phyloP scores from a whole-genome alignment of 2,888 invertebrate genomes.

The Netelia inedita region DNA sequence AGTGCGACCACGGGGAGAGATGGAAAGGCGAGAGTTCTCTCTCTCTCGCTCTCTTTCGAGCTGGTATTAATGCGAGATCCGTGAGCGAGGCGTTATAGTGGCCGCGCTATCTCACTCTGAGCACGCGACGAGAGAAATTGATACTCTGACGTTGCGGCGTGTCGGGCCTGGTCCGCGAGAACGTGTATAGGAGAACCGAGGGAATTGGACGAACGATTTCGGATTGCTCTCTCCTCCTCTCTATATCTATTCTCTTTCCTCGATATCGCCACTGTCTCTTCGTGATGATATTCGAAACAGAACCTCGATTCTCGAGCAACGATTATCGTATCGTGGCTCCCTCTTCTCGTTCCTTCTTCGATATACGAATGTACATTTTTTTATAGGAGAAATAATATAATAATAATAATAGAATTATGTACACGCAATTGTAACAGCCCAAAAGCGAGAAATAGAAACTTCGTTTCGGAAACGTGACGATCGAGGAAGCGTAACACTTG shows the following conservation, averaged over 20 bases:
- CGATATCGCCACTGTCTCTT: slow-evolving; percentile 33
- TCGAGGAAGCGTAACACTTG: background rate
- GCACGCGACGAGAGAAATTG: slow-evolving; percentile 72
- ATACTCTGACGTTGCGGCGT: slow-evolving; percentile 59
- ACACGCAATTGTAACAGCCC: background rate
- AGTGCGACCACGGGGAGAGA: slow-evolving; percentile 23
- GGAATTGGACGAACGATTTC: slow-evolving; percentile 40
- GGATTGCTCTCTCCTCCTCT: slow-evolving; percentile 50
- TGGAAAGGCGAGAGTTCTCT: slow-evolving; percentile 26
- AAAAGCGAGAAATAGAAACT: background rate
- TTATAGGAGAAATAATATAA: too few relatives aligned
- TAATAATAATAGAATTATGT: too few relatives aligned
- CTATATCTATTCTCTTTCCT: slow-evolving; percentile 20
- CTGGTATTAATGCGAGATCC: slow-evolving; percentile 63
- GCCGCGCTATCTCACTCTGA: slow-evolving; percentile 66
- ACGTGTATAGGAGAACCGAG: background rate
- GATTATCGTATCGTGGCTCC: slow-evolving; percentile 46
- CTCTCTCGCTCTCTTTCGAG: background rate
- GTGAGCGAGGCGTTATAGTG: slow-evolving; percentile 57
- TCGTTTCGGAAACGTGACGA: background rate
- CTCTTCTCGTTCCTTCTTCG: background rate
- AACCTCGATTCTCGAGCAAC: slow-evolving; percentile 19
- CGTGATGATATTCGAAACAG: slow-evolving; percentile 44
- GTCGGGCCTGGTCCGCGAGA: slow-evolving; percentile 9
- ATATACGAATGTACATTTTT: background rate